These are phyloP conservation scores for Chloromyia formosa DNA, from an alignment of 2,888 invertebrate genomes.

Conservation along the genomic window DNA sequence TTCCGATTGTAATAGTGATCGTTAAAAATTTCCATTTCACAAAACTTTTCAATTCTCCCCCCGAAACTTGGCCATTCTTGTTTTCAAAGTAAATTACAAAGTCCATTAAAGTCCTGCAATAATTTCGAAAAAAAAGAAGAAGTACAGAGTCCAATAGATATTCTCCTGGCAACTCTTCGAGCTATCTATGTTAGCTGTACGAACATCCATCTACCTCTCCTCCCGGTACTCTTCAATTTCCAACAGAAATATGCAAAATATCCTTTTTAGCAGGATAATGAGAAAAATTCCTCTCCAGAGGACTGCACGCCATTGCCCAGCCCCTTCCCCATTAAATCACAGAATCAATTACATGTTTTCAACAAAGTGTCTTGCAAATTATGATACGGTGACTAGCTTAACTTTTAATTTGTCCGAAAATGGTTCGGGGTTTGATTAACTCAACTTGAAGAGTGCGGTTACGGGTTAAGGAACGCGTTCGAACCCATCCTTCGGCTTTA, in stretches of 20 bases:
- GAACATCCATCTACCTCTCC: too few species aligned
- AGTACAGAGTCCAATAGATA: too few species aligned
- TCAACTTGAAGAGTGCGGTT: too few species aligned
- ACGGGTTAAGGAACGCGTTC: too few species aligned
- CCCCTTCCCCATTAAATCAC: background rate
- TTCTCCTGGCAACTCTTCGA: too few species aligned
- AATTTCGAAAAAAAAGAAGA: background rate
- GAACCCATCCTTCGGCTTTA: too few species aligned
- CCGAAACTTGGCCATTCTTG: background rate
- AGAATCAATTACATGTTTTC: slow-evolving; percentile 12
- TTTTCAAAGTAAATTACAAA: background rate
- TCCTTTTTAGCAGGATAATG: too few species aligned
- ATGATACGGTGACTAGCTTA: background rate
- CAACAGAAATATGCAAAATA: too few species aligned
- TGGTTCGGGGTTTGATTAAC: background rate
- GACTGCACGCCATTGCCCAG: too few species aligned
- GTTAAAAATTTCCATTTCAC: background rate
- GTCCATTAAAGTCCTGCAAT: background rate
- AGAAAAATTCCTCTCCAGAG: too few species aligned
- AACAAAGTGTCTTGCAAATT: slow-evolving; percentile 1
- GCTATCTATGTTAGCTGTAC: too few species aligned
- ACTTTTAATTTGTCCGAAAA: background rate
- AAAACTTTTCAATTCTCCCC: background rate
- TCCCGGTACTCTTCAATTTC: too few species aligned
- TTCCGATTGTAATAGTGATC: background rate